Evolutionary conservation across 2,113 vertebrate species (phyloP).

Genomic region (Actenoides lindsayi): DNA sequence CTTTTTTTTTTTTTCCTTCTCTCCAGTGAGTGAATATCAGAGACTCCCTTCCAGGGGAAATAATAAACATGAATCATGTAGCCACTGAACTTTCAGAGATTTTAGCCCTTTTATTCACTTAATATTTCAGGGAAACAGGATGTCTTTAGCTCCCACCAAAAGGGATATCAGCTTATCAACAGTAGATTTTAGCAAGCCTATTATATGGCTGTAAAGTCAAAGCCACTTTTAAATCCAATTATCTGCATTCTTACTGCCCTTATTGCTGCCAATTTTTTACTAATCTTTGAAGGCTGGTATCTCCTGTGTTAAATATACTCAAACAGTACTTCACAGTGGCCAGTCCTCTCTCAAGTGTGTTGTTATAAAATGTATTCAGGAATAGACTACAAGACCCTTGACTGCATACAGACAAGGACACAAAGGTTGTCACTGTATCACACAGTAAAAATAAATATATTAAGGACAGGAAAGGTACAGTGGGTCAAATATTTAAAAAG

Average conservation of each 20-base stretch:
- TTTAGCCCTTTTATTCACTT: slow-evolving; percentile 24
- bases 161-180: slow-evolving; percentile 26
- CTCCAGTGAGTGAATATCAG: not conserved
- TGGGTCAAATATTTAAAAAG: not conserved
- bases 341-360: not conserved
- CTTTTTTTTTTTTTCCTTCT: not conserved
- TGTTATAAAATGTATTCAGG: not conserved
- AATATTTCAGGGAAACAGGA: slow-evolving; percentile 44
- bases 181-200: not conserved
- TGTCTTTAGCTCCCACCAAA: slow-evolving; percentile 33
- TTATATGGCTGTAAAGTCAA: slow-evolving; percentile 38
- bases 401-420: not conserved
- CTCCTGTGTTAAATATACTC: slow-evolving; percentile 30
- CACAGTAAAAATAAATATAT: not conserved
- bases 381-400: not conserved
- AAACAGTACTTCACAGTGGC: not conserved
- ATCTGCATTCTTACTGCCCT: slow-evolving; percentile 52
- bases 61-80: slow-evolving; percentile 35
- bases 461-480: not conserved
- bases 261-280: slow-evolving; percentile 53
- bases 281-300: slow-evolving; percentile 41
- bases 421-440: not conserved
- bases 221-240: slow-evolving; percentile 59
- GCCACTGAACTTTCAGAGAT: not conserved
- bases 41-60: slow-evolving; percentile 22